These are phyloP conservation scores for Gobius niger DNA, from an alignment of 2,113 vertebrate genomes.

Conservation along the genomic window DNA sequence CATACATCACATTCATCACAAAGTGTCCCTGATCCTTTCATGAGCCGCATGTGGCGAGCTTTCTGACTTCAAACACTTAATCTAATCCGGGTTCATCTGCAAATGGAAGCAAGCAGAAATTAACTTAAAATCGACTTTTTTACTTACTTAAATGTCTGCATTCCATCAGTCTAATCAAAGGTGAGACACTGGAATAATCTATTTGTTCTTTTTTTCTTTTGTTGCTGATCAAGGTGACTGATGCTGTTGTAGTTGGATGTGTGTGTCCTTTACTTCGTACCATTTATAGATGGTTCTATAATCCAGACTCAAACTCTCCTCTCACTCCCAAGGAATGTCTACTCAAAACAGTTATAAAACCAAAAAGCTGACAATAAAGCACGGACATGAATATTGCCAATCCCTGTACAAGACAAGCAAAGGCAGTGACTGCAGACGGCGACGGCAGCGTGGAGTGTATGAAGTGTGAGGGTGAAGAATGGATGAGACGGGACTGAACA, in stretches of 20 bases:
- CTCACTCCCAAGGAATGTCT: slow-evolving; percentile 20
- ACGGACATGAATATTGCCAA: background rate
- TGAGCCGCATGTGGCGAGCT: too few species aligned
- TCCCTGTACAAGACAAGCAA: background rate
- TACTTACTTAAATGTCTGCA: too few species aligned
- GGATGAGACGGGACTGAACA: slow-evolving; percentile 9
- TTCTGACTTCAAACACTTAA: too few species aligned
- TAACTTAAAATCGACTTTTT: too few species aligned
- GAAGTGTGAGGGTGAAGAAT: slow-evolving; percentile 9
- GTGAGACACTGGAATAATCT: too few species aligned
- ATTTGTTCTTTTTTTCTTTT: too few species aligned
- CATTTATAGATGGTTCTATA: slow-evolving; percentile 29
- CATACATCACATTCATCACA: background rate
- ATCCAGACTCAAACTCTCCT: slow-evolving; percentile 31
- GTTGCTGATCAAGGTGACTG: too few species aligned
- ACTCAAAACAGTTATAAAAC: slow-evolving; percentile 7
- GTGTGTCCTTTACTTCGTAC: slow-evolving; percentile 23
- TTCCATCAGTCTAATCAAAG: too few species aligned
- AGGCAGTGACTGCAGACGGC: slow-evolving; percentile 8
- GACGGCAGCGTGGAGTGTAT: background rate
- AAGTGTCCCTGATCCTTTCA: too few species aligned
- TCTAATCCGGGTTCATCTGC: too few species aligned
- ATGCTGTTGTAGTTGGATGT: slow-evolving; percentile 3
- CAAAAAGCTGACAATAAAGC: background rate
- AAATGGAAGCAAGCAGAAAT: too few species aligned